phyloP scores from a whole-genome alignment of 2,113 vertebrate species.

The Gymnogyps californianus region DNA sequence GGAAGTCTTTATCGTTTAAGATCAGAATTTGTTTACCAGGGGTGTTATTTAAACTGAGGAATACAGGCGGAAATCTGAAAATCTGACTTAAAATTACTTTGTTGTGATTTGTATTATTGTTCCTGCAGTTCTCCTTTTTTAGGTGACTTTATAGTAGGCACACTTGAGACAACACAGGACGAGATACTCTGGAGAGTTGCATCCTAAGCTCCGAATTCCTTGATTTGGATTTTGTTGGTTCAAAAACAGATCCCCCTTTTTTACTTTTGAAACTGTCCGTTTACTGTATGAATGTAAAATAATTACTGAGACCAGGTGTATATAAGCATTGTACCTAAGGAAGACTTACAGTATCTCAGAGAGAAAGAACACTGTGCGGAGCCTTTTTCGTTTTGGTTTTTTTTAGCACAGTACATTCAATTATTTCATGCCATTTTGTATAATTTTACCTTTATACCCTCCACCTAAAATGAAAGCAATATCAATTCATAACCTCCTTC shows the following conservation, averaged over 20 bases:
- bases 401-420: not conserved
- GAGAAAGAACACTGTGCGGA: not conserved
- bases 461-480: conserved; percentile 10
- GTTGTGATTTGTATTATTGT: not conserved
- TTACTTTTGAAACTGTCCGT: not conserved
- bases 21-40: conserved; percentile 28
- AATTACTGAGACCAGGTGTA: not conserved
- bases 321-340: not conserved
- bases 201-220: not conserved
- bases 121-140: not conserved
- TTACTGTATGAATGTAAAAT: not conserved
- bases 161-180: not conserved
- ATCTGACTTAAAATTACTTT: not conserved
- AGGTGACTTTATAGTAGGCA: not conserved
- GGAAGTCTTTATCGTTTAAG: not conserved
- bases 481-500: conserved; percentile 34
- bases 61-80: conserved; percentile 8
- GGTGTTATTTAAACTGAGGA: conserved; percentile 27
- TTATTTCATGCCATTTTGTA: not conserved
- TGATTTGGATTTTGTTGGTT: not conserved
- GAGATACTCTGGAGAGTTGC: not conserved
- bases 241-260: not conserved
- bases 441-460: not conserved
- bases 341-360: not conserved
- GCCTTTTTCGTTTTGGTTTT: not conserved